Evolutionary conservation across 2,797 vertebrate species (phyloP).

Genomic region (Halcyon chelicuti): DNA sequence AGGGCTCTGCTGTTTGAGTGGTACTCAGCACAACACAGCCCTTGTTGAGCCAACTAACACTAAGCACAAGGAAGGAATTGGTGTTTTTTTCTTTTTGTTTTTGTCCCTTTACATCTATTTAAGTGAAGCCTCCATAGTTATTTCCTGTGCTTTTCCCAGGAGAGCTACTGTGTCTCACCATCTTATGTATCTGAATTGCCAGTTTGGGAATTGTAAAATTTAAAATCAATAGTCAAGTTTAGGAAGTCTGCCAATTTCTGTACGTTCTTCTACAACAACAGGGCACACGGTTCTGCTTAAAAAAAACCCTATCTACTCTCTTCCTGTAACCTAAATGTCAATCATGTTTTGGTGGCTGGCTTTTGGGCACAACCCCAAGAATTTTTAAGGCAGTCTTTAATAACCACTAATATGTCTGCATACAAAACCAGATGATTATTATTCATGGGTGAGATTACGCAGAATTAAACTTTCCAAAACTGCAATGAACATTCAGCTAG

Average conservation of each 20-base stretch:
- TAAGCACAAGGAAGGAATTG: not conserved
- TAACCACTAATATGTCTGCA: conserved; percentile 77
- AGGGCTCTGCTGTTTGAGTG: not conserved
- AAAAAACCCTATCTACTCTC: conserved; percentile 41
- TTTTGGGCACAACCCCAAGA: conserved; percentile 79
- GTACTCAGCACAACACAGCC: not conserved
- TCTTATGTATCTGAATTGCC: not conserved
- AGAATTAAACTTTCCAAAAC: conserved; percentile 83
- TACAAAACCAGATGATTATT: conserved; percentile 83
- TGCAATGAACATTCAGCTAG: conserved; percentile 76
- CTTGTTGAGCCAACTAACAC: not conserved
- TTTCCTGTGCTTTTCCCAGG: not conserved
- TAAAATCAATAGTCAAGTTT: not conserved
- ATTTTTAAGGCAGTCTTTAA: conserved; percentile 76
- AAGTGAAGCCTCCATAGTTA: not conserved
- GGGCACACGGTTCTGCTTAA: conserved; percentile 43
- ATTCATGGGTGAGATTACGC: conserved; percentile 85
- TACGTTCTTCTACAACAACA: not conserved
- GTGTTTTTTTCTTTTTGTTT: fast-evolving
- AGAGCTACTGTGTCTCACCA: not conserved
- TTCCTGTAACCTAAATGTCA: conserved; percentile 78
- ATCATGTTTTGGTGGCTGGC: conserved; percentile 76
- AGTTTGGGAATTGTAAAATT: not conserved
- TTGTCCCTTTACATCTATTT: not conserved
- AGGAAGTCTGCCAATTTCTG: conserved; percentile 32